Evolutionary conservation across 1,140 invertebrate genomes (phyloP).

Genomic region (Coenobita brevimanus): DNA sequence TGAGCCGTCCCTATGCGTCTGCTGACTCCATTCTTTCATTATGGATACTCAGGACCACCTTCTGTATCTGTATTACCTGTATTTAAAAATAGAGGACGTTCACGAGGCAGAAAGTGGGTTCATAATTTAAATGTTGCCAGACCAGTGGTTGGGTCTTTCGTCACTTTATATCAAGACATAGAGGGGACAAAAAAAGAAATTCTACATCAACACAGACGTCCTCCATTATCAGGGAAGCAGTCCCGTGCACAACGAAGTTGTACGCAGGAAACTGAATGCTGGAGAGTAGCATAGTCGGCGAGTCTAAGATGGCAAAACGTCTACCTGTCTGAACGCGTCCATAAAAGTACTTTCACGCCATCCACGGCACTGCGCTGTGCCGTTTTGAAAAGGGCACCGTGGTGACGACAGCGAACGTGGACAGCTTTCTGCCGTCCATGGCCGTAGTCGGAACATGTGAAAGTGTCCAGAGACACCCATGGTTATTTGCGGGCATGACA

Average conservation of each 20-base stretch:
- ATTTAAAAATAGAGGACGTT: background rate
- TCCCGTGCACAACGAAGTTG: background rate
- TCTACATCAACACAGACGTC: background rate
- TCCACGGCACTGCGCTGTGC: background rate
- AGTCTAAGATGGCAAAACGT: background rate
- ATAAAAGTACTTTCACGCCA: background rate
- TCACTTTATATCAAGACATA: background rate
- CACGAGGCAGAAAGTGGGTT: background rate
- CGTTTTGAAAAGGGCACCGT: background rate
- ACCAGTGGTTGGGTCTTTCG: background rate
- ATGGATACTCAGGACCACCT: background rate
- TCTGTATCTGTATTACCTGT: background rate
- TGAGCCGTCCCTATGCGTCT: background rate
- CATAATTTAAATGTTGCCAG: background rate
- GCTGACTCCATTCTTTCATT: no score
- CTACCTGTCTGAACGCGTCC: background rate
- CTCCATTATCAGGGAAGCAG: background rate
- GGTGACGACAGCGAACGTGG: background rate
- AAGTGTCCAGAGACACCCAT: background rate
- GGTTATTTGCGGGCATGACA: background rate
- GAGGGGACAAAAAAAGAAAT: background rate
- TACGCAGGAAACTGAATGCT: background rate
- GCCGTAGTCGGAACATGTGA: background rate
- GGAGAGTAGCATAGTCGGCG: background rate
- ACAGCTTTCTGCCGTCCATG: background rate